These are phyloP conservation scores for Chelonoidis abingdonii DNA, from an alignment of 2,113 vertebrate genomes.

Conservation along the genomic window DNA sequence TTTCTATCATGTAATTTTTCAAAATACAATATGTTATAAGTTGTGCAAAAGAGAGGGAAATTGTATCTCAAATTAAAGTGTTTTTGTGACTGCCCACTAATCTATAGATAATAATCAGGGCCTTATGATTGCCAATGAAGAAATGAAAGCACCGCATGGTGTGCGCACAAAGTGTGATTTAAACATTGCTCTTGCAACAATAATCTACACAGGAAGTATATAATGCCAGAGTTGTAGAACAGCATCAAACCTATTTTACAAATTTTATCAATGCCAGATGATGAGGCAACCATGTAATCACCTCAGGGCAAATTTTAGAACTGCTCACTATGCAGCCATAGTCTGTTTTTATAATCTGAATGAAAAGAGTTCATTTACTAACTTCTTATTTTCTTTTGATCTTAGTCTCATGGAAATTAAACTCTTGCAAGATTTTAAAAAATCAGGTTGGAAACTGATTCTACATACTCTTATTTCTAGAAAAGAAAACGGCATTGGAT, in stretches of 20 bases:
- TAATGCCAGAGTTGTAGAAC: not conserved
- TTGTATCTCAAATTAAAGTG: not conserved
- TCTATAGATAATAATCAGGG: not conserved
- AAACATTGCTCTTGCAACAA: not conserved
- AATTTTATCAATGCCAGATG: not conserved
- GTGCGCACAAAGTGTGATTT: not conserved
- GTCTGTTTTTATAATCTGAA: not conserved
- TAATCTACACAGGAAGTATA: not conserved
- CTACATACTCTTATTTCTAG: not conserved
- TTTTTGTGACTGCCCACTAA: not conserved
- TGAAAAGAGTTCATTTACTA: not conserved
- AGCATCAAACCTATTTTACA: not conserved
- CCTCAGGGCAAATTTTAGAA: not conserved
- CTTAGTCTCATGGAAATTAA: not conserved
- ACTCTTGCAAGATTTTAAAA: not conserved
- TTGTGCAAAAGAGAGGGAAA: not conserved
- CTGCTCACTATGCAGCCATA: not conserved
- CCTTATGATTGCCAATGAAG: not conserved
- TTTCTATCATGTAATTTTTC: not conserved
- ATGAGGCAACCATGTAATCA: not conserved
- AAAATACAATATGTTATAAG: not conserved
- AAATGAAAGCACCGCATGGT: not conserved
- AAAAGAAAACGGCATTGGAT: not conserved
- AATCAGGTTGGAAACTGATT: not conserved
- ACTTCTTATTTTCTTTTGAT: not conserved